phyloP scores from a whole-genome alignment of 2,113 vertebrate genomes.

The Mastomys natalensis region DNA sequence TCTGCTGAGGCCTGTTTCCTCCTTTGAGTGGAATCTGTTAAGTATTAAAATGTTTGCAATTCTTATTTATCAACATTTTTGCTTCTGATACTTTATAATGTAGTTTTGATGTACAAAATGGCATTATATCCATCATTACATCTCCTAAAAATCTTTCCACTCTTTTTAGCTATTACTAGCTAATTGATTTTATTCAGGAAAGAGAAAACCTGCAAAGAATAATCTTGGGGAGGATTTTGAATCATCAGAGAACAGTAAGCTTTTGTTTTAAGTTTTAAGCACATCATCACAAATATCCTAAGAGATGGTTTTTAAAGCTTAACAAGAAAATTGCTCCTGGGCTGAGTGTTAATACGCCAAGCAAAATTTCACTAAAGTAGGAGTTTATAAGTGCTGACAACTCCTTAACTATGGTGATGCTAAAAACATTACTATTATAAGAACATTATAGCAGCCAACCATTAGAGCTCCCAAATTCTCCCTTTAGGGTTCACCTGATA shows the following conservation, averaged over 20 bases:
- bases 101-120: slow-evolving; percentile 16
- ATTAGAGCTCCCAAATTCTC: slow-evolving; percentile 62
- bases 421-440: slow-evolving; percentile 75
- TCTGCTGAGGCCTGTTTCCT: neutral
- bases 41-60: slow-evolving; percentile 3
- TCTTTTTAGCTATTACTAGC: slow-evolving; percentile 44
- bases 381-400: slow-evolving; percentile 75
- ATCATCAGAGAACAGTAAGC: slow-evolving; percentile 67
- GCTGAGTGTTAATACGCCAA: slow-evolving; percentile 71
- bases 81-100: neutral
- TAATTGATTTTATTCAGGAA: slow-evolving; percentile 69
- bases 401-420: slow-evolving; percentile 62
- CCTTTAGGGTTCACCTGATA: slow-evolving; percentile 56
- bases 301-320: slow-evolving; percentile 65
- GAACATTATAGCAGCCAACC: slow-evolving; percentile 60
- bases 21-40: neutral
- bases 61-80: slow-evolving; percentile 58
- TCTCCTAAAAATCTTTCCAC: slow-evolving; percentile 40
- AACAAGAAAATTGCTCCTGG: slow-evolving; percentile 72
- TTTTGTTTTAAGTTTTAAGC: slow-evolving; percentile 78
- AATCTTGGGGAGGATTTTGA: slow-evolving; percentile 49
- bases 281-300: slow-evolving; percentile 68
- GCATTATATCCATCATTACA: slow-evolving; percentile 8
- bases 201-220: slow-evolving; percentile 44
- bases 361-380: slow-evolving; percentile 73